Evolutionary conservation across 1,140 invertebrate species (phyloP), one percentile per base, ranked within the genome.

Genomic region (Tyrophagus putrescentiae): DNA sequence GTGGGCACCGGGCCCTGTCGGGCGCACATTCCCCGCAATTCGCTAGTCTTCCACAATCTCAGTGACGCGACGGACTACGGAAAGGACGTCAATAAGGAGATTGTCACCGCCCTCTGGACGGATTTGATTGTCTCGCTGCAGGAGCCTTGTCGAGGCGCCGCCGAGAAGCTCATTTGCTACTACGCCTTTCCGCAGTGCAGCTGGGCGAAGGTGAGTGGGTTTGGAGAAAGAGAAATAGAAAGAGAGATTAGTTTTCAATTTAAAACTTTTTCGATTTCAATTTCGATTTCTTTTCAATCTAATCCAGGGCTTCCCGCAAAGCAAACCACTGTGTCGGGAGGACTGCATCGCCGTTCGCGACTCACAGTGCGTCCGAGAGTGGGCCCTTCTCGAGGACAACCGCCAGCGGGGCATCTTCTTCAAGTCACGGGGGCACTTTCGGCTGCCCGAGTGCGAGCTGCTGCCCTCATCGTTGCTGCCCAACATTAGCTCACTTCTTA

Each of bases 131-230:
- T 77, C 18, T 79, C 79, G 45, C 74, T 90, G 6, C 77, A 79
- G 41, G 84, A 87, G 65, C 82, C 85, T 44, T 95, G 91, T 75
- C 76, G 83, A 45, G 81, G 78, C 64, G 84, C 84, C 50, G 89
- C 90, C 33, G 86, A 91, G 73, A 82, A 84, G 71, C 76, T 94
- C 67, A 74, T 95, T 13, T 95, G 91, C 72, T 78, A 84, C 50
- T 91, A 89, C 75, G 88, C 88, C 13, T 94, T 93, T 75, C 90
- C 90, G 4, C 80, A 84, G 68, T 95, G 91, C 70, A 74, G 80
- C 39, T 70, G 82, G 65, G 77, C 78, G 16, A 63, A 66, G 64
- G 77, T 79, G 3, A 7, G 45, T 48, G 23, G 6, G 21, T 6
- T 7, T 36, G 44, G 5, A 58, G 33, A 27, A 29, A 16, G 4